Evolutionary conservation across 2,888 invertebrate genomes (phyloP), one percentile per base, ranked within the genome.

Genomic region (Ferrisia virgata): DNA sequence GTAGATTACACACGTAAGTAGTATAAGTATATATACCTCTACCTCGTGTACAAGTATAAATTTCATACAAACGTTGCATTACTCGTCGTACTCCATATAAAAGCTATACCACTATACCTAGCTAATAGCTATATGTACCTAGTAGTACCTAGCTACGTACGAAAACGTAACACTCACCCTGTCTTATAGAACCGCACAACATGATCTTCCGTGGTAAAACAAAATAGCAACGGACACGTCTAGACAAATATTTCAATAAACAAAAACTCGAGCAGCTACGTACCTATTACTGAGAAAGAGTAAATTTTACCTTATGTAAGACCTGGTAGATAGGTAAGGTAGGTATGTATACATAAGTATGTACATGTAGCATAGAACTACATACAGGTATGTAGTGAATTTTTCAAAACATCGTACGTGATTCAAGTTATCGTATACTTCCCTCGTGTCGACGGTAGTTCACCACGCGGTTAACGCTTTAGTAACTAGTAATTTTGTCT

Each of bases 371-470:
- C 4, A 8, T 11, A 13, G 40, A 11, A 40, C 9, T 53, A n/a
- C 53, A 43, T 2, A 18, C 18, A 18, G 18, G 18, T 53, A 18
- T 53, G 8, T 53, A 53, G 53, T 22, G 64, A 36, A 36, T 58
- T 76, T 76, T 76, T 36, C 33, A 76, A 76, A 76, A 18, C 33
- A 36, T 76, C 72, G 72, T 76, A 76, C 72, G 72, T 76, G 72
- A 31, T 76, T 36, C 36, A 18, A 76, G 36, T 76, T 76, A 76
- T 25, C 72, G 31, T 18, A 36, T 36, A 36, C 25, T 76, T 36
- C 36, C 72, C 28, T 11, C 18, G 39, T n/a, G n/a, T 64, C 36
- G 4, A 36, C 72, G 36, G 69, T 76, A 76, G 72, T 76, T 36
- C 72, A 64, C 64, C 64, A 28, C 36, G 36, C 28, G 36, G 72